Base-by-base conservation (phyloP, 2,797 vertebrate species). In the Acanthurus lineatus region DNA sequence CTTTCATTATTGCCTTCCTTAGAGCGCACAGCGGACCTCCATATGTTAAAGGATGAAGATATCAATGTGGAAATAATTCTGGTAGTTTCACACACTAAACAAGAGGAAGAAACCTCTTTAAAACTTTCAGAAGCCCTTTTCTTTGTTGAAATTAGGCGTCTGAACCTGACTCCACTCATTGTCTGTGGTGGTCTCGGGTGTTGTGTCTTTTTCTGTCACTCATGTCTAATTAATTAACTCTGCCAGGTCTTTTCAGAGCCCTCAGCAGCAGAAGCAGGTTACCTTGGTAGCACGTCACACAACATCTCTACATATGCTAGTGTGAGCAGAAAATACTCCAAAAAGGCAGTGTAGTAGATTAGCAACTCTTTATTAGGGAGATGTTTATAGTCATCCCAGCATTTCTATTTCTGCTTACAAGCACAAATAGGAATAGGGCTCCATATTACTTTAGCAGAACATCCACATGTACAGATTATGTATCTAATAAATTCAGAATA, bases 1-100 rank as follows among this genome's bases (percentile, higher is more conserved):
- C 87, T 84, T 92, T 93, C 83, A 93, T 94, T 93, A 92, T 54
- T 62, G 74, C 84, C 87, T 76, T 82, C 86, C 84, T 92, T 66
- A 28, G 62, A 91, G 83, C 79, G 83, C 88, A 76, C 76, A 65
- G 78, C 89, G 76, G 77, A 71, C 68, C 65, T 69, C 56, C 47
- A 58, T 44, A 20, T 72, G 71, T 73, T 48, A 45, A 78, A 84
- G 74, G 60, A 81, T 48, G 60, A 38, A 32, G 64, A 63, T 67
- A 52, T 70, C 58, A 66, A 42, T 62, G 63, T 52, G 59, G 76
- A 67, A 78, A 54, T 44, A 6, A 68, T 49, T 61, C 16, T 17
- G 32, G 49, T 44, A 35, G 54, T 65, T 61, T 66, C 22, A 81
- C 20, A 9, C 9, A 47, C 73, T 22, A 78, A 84, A 77, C 45